A percentile compares a stretch with the other conserved stretches of the same genome.
Evolutionary conservation across 2,113 vertebrate genomes (phyloP).

Genomic region (Turnix velox): DNA sequence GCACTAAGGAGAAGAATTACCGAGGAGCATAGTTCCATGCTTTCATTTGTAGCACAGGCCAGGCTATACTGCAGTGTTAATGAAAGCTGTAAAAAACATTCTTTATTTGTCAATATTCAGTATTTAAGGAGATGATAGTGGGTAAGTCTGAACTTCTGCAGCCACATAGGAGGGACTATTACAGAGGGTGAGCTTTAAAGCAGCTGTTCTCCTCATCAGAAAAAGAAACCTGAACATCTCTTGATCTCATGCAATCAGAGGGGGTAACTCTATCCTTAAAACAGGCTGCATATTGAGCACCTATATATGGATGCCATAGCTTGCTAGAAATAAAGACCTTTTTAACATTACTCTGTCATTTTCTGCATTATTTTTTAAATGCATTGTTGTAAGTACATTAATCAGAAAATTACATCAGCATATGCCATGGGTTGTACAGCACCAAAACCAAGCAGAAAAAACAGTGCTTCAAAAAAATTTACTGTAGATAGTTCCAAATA

Average conservation of each 20-base stretch:
- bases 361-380: not conserved
- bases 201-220: not conserved
- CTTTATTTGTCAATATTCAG: not conserved
- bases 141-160: not conserved
- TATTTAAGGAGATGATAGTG: not conserved
- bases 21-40: not conserved
- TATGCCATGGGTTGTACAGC: not conserved
- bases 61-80: not conserved
- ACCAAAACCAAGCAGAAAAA: not conserved
- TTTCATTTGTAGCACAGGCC: not conserved
- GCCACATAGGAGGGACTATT: not conserved
- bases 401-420: not conserved
- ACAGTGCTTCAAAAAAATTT: not conserved
- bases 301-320: not conserved
- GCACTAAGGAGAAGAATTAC: not conserved
- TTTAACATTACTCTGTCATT: not conserved
- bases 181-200: not conserved
- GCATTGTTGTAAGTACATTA: not conserved
- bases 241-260: not conserved
- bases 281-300: not conserved
- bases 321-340: not conserved
- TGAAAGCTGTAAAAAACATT: not conserved
- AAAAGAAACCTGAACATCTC: not conserved
- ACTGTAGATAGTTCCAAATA: not conserved
- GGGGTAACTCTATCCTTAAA: not conserved